Percentiles rank a stretch among this genome's conserved stretches.
phyloP scores from a whole-genome alignment of 2,113 vertebrate genomes.

The Myotis davidii region DNA sequence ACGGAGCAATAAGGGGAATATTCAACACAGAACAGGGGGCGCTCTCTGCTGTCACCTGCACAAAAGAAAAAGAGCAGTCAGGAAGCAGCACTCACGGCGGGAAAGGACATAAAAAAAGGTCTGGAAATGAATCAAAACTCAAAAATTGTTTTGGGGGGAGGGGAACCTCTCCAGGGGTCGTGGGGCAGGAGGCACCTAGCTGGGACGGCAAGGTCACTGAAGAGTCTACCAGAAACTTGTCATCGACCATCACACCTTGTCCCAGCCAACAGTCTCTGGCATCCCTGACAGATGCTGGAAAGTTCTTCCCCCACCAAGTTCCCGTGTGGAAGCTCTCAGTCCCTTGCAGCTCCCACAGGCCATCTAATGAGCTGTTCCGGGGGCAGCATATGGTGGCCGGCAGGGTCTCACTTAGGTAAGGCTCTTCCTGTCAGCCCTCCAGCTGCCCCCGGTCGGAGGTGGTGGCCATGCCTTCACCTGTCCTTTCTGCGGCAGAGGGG shows the following conservation, averaged over 20 bases:
- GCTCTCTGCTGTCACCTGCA: conserved; percentile 77
- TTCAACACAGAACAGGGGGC: conserved; percentile 78
- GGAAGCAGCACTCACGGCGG: conserved; percentile 10
- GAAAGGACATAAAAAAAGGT: neutral
- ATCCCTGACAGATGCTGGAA: neutral
- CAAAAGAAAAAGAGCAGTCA: conserved; percentile 77
- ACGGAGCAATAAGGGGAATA: conserved; percentile 78
- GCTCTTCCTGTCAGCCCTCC: neutral
- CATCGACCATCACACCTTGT: neutral
- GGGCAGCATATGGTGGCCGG: conserved; percentile 54
- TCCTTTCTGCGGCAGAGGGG: neutral
- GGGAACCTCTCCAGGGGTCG: neutral
- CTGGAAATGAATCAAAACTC: conserved; percentile 34
- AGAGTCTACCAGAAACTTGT: neutral
- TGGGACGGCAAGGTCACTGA: neutral
- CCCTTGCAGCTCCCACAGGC: conserved; percentile 24
- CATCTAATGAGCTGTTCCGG: conserved; percentile 14
- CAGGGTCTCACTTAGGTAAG: conserved; percentile 19
- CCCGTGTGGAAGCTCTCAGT: neutral
- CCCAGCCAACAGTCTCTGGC: neutral
- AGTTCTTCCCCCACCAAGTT: neutral
- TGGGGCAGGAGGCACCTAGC: neutral
- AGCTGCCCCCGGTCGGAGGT: neutral
- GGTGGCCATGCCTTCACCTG: neutral
- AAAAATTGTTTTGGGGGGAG: neutral